A percentile compares a stretch with the other conserved stretches of the same genome.
Conservation (phyloP, 1,140 invertebrate genomes). For the Bombus difficillimus region DNA sequence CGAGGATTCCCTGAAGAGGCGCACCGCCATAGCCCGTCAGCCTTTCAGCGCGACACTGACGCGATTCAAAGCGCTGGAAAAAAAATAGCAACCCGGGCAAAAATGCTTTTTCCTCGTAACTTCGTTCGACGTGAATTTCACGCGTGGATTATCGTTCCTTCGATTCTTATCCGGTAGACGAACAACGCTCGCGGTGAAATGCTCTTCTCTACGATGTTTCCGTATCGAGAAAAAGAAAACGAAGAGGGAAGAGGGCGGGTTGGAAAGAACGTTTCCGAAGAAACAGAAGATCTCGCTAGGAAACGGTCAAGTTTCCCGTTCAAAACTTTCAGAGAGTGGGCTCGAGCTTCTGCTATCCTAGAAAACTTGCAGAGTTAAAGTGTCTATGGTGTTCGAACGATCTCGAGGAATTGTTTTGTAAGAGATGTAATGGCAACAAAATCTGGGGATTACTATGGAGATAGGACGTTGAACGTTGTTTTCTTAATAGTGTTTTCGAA, state of each 20-base stretch:
- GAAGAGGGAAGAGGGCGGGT: not conserved
- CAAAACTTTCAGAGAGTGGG: conserved; percentile 2
- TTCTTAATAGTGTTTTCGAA: no score
- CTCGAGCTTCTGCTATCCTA: not conserved
- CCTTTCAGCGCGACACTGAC: conserved; percentile 40
- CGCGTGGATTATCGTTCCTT: conserved; percentile 26
- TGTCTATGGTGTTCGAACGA: conserved; percentile 6
- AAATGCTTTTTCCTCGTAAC: conserved; percentile 37
- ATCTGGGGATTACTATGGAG: conserved; percentile 4
- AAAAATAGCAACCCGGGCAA: conserved; percentile 7
- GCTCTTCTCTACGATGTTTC: not conserved
- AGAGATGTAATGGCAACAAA: conserved; percentile 11
- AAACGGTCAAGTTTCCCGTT: conserved; percentile 37
- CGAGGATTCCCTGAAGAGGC: conserved; percentile 21
- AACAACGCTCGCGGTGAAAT: not conserved
- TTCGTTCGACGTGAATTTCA: conserved; percentile 13
- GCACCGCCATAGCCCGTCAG: not conserved
- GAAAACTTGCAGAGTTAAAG: conserved; percentile 16
- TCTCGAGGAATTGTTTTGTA: conserved; percentile 18
- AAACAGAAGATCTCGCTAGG: not conserved
- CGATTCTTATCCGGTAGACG: conserved; percentile 9
- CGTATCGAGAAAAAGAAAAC: not conserved
- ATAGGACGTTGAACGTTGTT: not conserved
- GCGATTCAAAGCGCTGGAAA: conserved; percentile 22
- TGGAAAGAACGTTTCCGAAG: not conserved